Base-by-base conservation (phyloP, 1,140 invertebrate species). In the Pseudachorutes palmiensis region DNA sequence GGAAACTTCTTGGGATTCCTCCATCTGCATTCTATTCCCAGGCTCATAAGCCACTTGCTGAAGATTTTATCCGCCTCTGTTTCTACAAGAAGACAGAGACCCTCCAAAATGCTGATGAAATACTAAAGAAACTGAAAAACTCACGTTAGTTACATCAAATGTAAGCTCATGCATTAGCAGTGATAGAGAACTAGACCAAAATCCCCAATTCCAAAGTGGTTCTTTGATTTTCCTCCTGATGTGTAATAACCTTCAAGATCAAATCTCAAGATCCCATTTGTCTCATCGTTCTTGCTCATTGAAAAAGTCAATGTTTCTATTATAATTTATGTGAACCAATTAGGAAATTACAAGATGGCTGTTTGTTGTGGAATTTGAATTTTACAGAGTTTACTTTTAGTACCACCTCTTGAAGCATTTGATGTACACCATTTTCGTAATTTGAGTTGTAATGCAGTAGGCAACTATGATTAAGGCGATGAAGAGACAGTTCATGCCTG, bases 1-100 rank as follows among this genome's bases (percentile, higher is more conserved):
- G 92, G 76, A 94, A 94, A 66, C 79, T 99, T 22, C 88, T 95
- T 75, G 88, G 90, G 33, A 98, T 99, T 74, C 97, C 97, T 16
- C 89, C 92, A 14, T 89, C 89, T 59, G 94, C 92, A 0, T 99
- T 99, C 80, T 99, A 97, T 78, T 87, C 85, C 49, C 80, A 85
- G 1, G 80, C 81, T 22, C 85, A 98, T 78, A 96, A 96, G 78
- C 77, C 84, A 67, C 79, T 96, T 5, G 93, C 85, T 2, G 90
- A 97, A 79, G 86, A 95, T 78, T 91, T 86, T 76, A 88, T 97
- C 2, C 82, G 96, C 33, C 64, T 73, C 32, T 73, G 72, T 49
- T 73, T 73, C 48, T 73, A 73, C 67, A 73, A 73, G 60, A 73
- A 73, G 51, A 64, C 64, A n/a, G 72, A 73, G 45, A 73, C 72